Conservation (phyloP, 1,140 invertebrate species). For the Protaetia brevitarsis region DNA sequence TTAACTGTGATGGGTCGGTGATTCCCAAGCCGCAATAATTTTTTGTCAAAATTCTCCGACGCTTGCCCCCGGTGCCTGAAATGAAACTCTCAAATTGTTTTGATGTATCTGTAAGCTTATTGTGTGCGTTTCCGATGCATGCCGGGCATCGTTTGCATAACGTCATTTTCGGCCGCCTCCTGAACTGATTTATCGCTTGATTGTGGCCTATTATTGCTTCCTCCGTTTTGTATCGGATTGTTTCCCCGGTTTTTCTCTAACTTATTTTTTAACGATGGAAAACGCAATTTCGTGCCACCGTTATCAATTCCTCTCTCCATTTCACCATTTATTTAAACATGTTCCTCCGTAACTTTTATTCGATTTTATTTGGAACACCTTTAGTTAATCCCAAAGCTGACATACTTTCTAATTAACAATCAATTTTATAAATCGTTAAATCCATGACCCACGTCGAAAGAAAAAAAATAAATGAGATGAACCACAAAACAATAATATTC, state of each 20-base stretch:
- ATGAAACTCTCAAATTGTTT: constrained; percentile 35
- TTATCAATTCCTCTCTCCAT: no score
- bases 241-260: not conserved
- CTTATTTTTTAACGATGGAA: constrained; percentile 17
- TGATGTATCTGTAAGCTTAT: constrained; percentile 34
- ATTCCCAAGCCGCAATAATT: constrained; percentile 29
- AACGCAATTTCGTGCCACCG: constrained; percentile 5
- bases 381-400: no score
- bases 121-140: constrained; percentile 32
- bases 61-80: constrained; percentile 28
- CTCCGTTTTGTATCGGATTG: constrained; percentile 18
- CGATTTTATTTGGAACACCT: no score
- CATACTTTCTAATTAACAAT: no score
- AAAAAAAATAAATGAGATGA: no score
- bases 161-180: not conserved
- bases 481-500: no score
- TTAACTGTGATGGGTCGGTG: no score
- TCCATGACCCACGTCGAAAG: no score
- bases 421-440: no score
- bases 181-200: constrained; percentile 20
- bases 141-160: constrained; percentile 15
- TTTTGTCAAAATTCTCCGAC: constrained; percentile 25
- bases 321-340: no score
- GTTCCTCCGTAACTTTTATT: no score
- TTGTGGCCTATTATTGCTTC: constrained; percentile 21